Evolutionary conservation across 2,888 invertebrate genomes (phyloP).

Genomic region (Xanthorhoe spadicearia): DNA sequence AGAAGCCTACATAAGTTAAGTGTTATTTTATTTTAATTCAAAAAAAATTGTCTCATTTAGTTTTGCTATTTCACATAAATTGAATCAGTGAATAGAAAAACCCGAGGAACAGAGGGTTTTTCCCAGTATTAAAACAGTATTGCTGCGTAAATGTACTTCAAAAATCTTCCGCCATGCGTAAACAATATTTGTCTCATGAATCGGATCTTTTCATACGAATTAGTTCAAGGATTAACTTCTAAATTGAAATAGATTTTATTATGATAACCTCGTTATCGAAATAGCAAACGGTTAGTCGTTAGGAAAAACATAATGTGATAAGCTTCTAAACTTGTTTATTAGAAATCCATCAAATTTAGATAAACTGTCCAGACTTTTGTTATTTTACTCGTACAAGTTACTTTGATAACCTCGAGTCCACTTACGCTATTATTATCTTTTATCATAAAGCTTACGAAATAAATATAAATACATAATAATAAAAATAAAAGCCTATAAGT

Average conservation of each 20-base stretch:
- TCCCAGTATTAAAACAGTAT: slow-evolving; percentile 5
- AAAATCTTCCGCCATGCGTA: slow-evolving; percentile 14
- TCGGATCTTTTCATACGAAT: background rate
- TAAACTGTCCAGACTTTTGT: background rate
- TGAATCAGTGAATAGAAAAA: slow-evolving; percentile 4
- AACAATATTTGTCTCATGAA: background rate
- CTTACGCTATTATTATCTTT: background rate
- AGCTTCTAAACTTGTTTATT: background rate
- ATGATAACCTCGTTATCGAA: background rate
- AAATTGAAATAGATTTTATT: background rate
- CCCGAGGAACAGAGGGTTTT: slow-evolving; percentile 9
- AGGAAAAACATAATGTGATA: background rate
- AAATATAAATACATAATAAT: too few relatives aligned
- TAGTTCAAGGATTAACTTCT: background rate
- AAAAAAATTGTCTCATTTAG: background rate
- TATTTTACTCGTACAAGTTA: background rate
- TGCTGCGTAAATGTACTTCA: background rate
- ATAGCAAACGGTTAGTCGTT: background rate
- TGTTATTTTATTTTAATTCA: background rate
- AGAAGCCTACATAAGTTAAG: background rate
- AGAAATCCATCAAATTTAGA: background rate
- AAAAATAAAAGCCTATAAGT: too few relatives aligned
- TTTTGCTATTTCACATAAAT: background rate
- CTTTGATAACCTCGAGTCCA: slow-evolving; percentile 3
- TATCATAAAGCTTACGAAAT: background rate